Percentiles rank a stretch among this genome's conserved stretches.
These are phyloP conservation scores for Frankliniella fusca DNA, from an alignment of 2,888 invertebrate species.

Conservation along the genomic window DNA sequence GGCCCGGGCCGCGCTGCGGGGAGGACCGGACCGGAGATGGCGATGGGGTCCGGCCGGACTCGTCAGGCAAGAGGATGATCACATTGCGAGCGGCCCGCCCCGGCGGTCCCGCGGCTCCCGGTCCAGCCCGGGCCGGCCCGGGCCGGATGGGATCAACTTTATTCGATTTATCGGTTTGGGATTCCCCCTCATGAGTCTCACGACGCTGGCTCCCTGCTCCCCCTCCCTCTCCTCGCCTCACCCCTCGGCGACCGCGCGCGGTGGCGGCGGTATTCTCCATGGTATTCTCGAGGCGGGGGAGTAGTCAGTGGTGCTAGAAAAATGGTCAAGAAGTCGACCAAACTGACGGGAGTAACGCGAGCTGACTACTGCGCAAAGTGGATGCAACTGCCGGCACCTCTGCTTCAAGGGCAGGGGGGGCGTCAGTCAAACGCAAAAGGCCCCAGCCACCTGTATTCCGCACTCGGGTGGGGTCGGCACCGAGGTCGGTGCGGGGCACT, in stretches of 20 bases:
- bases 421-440: too few species aligned
- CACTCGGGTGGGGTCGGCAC: too few species aligned
- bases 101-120: background rate
- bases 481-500: too few species aligned
- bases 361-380: too few species aligned
- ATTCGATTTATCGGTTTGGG: slow-evolving; percentile 20
- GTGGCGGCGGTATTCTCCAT: background rate
- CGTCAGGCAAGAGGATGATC: background rate
- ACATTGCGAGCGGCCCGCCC: background rate
- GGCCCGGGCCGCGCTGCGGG: background rate
- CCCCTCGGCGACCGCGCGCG: background rate
- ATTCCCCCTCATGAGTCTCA: slow-evolving; percentile 1
- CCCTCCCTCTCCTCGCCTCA: background rate
- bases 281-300: background rate
- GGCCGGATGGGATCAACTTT: slow-evolving; percentile 23
- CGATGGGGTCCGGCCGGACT: background rate
- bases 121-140: background rate
- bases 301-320: background rate
- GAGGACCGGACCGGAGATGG: background rate
- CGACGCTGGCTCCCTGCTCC: background rate
- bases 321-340: background rate
- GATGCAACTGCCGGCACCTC: too few species aligned
- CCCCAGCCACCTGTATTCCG: too few species aligned
- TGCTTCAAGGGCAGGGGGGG: too few species aligned
- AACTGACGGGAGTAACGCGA: too few species aligned